These are phyloP conservation scores for Phaedon cochleariae DNA, from an alignment of 2,888 invertebrate species.

Conservation along the genomic window DNA sequence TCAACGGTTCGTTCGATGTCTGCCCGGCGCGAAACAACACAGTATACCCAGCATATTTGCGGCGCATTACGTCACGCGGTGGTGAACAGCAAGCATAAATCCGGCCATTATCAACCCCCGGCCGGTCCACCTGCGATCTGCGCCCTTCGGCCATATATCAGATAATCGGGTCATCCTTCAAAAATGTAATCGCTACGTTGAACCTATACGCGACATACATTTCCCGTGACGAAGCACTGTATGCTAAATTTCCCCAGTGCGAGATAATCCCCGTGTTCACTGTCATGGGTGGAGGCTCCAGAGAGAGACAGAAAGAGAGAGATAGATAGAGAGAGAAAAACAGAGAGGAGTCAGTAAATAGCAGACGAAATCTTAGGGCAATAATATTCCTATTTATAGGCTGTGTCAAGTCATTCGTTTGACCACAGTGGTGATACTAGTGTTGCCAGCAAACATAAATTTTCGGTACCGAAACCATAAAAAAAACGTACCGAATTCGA, in stretches of 20 bases:
- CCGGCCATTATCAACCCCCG: constrained; percentile 26
- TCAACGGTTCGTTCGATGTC: not conserved
- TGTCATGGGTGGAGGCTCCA: not conserved
- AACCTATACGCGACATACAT: constrained; percentile 30
- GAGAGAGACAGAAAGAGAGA: not conserved
- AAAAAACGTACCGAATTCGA: too few relatives aligned
- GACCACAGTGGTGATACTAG: too few relatives aligned
- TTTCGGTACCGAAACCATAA: too few relatives aligned
- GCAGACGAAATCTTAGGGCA: too few relatives aligned
- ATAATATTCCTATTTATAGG: too few relatives aligned
- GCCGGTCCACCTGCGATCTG: constrained; percentile 33
- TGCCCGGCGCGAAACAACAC: not conserved
- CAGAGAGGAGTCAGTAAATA: too few relatives aligned
- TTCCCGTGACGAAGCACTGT: constrained; percentile 25
- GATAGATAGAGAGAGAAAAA: too few relatives aligned
- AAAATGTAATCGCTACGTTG: constrained; percentile 36
- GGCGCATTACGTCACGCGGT: constrained; percentile 7
- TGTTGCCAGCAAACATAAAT: too few relatives aligned
- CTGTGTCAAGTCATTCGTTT: too few relatives aligned
- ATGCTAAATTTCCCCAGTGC: constrained; percentile 9
- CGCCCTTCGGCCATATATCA: constrained; percentile 34
- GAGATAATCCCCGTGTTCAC: constrained; percentile 8
- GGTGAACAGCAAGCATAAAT: constrained; percentile 27
- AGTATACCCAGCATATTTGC: constrained; percentile 6
- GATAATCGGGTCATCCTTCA: constrained; percentile 37